A percentile compares a stretch with the other conserved stretches of the same genome.
Evolutionary conservation across 2,113 vertebrate species (phyloP).

Genomic region (Meleagris gallopavo): DNA sequence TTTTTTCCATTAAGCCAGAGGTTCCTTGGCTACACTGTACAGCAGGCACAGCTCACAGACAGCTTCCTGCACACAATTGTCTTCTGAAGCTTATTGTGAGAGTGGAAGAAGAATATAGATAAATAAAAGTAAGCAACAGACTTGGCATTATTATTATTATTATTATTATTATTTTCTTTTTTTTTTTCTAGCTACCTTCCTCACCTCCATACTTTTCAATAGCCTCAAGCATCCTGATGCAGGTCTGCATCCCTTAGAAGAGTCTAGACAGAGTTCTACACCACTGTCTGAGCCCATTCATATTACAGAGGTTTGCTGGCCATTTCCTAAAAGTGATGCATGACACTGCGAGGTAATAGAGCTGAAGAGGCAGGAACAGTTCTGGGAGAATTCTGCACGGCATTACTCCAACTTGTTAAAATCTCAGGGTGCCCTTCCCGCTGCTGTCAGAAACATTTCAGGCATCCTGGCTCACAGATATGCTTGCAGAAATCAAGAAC

Average conservation of each 20-base stretch:
- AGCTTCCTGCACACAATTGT: background rate
- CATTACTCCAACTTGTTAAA: background rate
- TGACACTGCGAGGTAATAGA: background rate
- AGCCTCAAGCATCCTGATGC: background rate
- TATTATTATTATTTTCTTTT: background rate
- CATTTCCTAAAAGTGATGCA: fast-evolving
- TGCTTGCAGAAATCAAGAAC: background rate
- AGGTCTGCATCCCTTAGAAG: background rate
- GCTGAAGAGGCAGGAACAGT: background rate
- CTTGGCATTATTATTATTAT: background rate
- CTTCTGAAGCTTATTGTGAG: background rate
- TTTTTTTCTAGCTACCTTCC: background rate
- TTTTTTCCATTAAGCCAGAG: fast-evolving
- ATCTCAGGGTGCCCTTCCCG: background rate
- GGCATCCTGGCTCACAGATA: fast-evolving
- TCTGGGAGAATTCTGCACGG: background rate
- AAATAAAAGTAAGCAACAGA: background rate
- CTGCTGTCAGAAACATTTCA: background rate
- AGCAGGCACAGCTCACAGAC: background rate
- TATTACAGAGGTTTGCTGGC: background rate
- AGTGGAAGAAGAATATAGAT: background rate
- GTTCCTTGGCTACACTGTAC: background rate
- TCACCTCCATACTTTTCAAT: background rate
- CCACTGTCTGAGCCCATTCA: background rate
- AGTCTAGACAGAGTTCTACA: background rate